These are phyloP conservation scores for Stenurella melanura DNA, from an alignment of 2,888 invertebrate genomes.

Conservation along the genomic window DNA sequence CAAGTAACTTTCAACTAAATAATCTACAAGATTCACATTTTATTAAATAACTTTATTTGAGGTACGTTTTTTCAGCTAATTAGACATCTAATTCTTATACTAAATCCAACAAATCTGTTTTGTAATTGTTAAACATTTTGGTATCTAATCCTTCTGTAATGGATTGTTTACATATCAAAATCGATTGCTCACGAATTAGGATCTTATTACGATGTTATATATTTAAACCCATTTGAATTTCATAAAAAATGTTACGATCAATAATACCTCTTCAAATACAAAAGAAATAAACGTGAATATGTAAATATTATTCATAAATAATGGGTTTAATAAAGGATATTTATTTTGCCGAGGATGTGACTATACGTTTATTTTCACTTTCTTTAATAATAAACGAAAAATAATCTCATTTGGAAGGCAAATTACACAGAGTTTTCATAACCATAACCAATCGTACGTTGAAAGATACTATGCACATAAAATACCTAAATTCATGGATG, in stretches of 20 bases:
- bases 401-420: background rate
- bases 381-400: background rate
- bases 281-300: background rate
- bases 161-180: background rate
- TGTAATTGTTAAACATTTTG: too few species aligned
- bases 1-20: too few species aligned
- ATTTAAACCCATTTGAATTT: background rate
- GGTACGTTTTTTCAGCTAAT: too few species aligned
- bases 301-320: background rate
- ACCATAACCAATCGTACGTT: too few species aligned
- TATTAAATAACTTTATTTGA: too few species aligned
- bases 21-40: too few species aligned
- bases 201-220: background rate
- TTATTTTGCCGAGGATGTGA: background rate
- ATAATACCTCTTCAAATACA: background rate
- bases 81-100: too few species aligned
- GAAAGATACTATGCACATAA: too few species aligned
- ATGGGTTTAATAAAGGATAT: background rate
- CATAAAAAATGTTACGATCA: background rate
- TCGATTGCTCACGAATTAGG: background rate
- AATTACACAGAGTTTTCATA: background rate
- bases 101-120: too few species aligned
- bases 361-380: background rate
- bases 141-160: too few species aligned
- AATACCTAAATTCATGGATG: too few species aligned